Percentiles rank a stretch among this genome's conserved stretches.
Conservation (phyloP, 2,797 vertebrate species). For the Chaetophractus vellerosus region DNA sequence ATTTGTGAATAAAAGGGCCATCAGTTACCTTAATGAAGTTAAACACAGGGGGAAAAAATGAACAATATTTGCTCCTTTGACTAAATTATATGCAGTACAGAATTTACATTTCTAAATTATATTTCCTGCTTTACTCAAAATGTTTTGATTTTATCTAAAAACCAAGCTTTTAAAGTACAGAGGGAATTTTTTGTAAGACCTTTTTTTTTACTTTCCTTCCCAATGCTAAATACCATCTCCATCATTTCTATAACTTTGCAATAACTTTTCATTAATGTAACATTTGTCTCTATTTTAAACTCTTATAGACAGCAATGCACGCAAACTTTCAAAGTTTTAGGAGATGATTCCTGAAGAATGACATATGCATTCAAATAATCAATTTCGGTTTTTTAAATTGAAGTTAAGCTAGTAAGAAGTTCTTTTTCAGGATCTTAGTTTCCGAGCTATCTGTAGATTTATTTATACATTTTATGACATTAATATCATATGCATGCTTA, state of each 20-base stretch:
- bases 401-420: not conserved
- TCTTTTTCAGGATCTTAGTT: not conserved
- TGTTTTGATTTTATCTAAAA: conserved; percentile 55
- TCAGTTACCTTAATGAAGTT: not conserved
- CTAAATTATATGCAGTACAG: conserved; percentile 5
- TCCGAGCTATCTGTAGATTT: not conserved
- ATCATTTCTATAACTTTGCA: conserved; percentile 4
- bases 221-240: not conserved
- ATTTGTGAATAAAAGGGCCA: conserved; percentile 40
- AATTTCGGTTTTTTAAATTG: conserved; percentile 17
- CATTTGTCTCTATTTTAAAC: not conserved
- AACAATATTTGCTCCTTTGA: not conserved
- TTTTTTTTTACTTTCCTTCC: not conserved
- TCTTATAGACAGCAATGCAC: not conserved
- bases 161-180: conserved; percentile 30
- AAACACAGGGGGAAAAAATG: not conserved
- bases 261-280: not conserved
- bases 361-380: not conserved
- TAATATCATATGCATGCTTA: not conserved
- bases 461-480: not conserved
- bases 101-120: conserved; percentile 47
- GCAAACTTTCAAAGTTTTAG: not conserved
- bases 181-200: conserved; percentile 1
- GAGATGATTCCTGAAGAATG: not conserved
- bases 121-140: not conserved